A percentile compares a stretch with the other conserved stretches of the same genome.
phyloP scores from a whole-genome alignment of 2,797 vertebrate genomes.

The Discoglossus pictus region DNA sequence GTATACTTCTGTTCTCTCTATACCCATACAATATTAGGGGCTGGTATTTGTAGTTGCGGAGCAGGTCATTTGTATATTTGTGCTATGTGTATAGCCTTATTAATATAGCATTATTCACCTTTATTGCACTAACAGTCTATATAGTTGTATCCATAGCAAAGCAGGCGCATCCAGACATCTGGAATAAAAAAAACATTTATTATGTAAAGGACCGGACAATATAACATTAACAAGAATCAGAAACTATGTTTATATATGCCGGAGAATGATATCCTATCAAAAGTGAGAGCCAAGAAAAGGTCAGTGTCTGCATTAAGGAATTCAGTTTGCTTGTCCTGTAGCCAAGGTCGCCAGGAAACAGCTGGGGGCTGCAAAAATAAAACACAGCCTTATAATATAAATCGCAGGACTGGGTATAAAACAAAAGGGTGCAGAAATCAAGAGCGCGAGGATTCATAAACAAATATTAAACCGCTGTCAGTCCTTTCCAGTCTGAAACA shows the following conservation, averaged over 20 bases:
- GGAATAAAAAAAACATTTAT: too few relatives aligned
- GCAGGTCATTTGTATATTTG: too few relatives aligned
- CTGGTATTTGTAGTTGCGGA: too few relatives aligned
- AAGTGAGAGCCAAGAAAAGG: constrained; percentile 17
- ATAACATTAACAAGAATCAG: constrained; percentile 2
- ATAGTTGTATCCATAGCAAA: too few relatives aligned
- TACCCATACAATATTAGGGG: too few relatives aligned
- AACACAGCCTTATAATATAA: constrained; percentile 9
- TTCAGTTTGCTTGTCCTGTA: constrained; percentile 28
- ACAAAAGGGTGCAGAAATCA: constrained; percentile 16
- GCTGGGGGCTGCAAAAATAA: constrained; percentile 14
- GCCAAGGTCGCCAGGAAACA: constrained; percentile 27
- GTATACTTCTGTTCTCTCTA: too few relatives aligned
- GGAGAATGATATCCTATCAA: constrained; percentile 14
- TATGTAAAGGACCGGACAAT: too few relatives aligned
- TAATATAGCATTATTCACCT: too few relatives aligned
- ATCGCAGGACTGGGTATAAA: constrained; percentile 14
- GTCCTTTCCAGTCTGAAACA: constrained; percentile 11
- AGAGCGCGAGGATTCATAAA: constrained; percentile 16
- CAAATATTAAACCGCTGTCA: constrained; percentile 21
- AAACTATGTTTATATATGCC: constrained; percentile 13
- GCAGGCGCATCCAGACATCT: too few relatives aligned
- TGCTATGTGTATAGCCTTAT: too few relatives aligned
- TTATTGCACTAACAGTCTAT: too few relatives aligned
- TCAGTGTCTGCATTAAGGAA: constrained; percentile 12